Evolutionary conservation across 1,140 invertebrate species (phyloP).

Genomic region (Harlomillsia oculata): DNA sequence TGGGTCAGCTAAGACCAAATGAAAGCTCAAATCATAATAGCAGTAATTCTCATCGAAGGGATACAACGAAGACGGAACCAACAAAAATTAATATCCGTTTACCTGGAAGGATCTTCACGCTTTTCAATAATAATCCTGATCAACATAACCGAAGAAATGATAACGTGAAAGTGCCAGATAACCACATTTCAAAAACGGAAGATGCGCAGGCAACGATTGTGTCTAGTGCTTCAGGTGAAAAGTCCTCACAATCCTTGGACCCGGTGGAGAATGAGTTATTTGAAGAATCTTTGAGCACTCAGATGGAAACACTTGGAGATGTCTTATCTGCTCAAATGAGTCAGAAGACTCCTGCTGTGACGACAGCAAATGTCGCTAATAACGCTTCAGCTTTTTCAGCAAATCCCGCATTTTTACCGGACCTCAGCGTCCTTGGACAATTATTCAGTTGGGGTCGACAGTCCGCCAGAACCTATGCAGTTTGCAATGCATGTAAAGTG

Average conservation of each 20-base stretch:
- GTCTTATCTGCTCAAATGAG: constrained; percentile 20
- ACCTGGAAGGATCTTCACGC: constrained; percentile 13
- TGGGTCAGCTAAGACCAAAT: neutral
- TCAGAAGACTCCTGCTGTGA: constrained; percentile 1
- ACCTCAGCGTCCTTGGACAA: constrained; percentile 27
- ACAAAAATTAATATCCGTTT: constrained; percentile 22
- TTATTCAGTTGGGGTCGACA: constrained; percentile 28
- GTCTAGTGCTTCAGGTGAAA: neutral
- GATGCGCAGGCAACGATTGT: neutral
- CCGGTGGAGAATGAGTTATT: constrained; percentile 8
- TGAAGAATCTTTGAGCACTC: constrained; percentile 15
- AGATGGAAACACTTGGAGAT: constrained; percentile 15
- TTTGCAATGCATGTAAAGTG: constrained; percentile 34
- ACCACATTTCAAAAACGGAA: neutral
- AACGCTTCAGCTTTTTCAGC: neutral
- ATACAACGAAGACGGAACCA: neutral
- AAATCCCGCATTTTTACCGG: constrained; percentile 26
- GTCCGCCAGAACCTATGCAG: constrained; percentile 17
- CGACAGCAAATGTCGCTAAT: neutral
- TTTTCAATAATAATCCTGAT: neutral
- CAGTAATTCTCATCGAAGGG: constrained; percentile 1
- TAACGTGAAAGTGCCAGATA: neutral
- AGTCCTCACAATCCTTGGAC: neutral
- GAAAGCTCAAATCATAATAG: neutral
- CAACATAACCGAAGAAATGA: neutral